Conservation (phyloP, 1,140 invertebrate genomes). For the Heterodera carotae region DNA sequence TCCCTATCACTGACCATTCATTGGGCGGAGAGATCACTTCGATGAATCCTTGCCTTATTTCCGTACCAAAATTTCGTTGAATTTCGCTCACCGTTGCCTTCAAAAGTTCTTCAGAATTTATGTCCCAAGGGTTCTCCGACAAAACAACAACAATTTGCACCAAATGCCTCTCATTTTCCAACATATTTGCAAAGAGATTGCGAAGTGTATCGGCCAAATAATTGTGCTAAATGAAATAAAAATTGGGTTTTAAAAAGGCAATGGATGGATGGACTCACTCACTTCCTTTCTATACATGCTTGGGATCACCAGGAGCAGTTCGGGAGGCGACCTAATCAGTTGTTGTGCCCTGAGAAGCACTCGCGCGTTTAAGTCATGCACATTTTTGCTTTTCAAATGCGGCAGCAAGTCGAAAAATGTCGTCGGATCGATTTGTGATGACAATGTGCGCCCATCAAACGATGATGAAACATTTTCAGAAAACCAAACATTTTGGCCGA, state of each 20-base stretch:
- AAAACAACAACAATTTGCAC: slow-evolving; percentile 34
- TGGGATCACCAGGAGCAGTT: slow-evolving; percentile 30
- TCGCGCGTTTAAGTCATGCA: slow-evolving; percentile 18
- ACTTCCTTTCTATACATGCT: slow-evolving; percentile 26
- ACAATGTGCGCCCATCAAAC: neutral
- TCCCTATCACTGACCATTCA: slow-evolving; percentile 21
- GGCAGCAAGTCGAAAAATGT: slow-evolving; percentile 28
- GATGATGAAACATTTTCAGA: neutral
- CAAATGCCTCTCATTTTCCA: slow-evolving; percentile 30
- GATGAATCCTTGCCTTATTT: slow-evolving; percentile 21
- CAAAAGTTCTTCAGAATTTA: neutral
- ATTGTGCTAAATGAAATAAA: slow-evolving; percentile 23
- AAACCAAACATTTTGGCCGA: slow-evolving; percentile 1
- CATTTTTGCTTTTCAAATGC: slow-evolving; percentile 15
- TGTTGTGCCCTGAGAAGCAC: slow-evolving; percentile 17
- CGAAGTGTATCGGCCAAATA: slow-evolving; percentile 26
- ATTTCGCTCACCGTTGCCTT: slow-evolving; percentile 3
- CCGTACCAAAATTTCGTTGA: slow-evolving; percentile 8
- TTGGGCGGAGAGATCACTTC: slow-evolving; percentile 31
- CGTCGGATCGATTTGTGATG: neutral
- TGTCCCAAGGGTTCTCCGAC: slow-evolving; percentile 28
- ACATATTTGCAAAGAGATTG: slow-evolving; percentile 26
- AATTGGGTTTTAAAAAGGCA: neutral
- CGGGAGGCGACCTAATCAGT: slow-evolving; percentile 30
- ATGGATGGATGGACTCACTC: neutral